Evolutionary conservation across 2,888 invertebrate species (phyloP).

Genomic region (Nomada flava): DNA sequence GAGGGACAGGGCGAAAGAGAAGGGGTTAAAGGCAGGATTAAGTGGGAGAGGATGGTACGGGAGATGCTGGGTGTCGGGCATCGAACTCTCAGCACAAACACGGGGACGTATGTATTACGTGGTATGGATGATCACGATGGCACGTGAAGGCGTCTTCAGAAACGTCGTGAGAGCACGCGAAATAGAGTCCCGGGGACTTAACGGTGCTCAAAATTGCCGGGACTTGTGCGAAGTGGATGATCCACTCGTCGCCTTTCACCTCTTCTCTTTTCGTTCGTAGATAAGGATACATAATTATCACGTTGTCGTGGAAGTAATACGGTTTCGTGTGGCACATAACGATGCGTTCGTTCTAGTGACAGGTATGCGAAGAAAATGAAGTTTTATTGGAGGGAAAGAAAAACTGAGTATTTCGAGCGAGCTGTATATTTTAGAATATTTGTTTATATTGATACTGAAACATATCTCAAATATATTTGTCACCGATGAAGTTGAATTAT

Average conservation of each 20-base stretch:
- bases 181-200: conserved; percentile 46
- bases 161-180: conserved; percentile 48
- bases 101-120: conserved; percentile 58
- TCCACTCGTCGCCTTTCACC: neutral
- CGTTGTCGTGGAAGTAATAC: too few relatives aligned
- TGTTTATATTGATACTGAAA: too few relatives aligned
- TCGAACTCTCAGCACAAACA: conserved; percentile 61
- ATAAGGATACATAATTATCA: too few relatives aligned
- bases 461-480: too few relatives aligned
- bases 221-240: conserved; percentile 13
- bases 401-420: neutral
- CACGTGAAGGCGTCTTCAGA: conserved; percentile 45
- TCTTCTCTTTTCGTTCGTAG: neutral
- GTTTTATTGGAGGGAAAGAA: too few relatives aligned
- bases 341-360: too few relatives aligned
- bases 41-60: conserved; percentile 25
- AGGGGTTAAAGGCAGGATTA: conserved; percentile 41
- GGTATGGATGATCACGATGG: conserved; percentile 48
- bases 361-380: too few relatives aligned
- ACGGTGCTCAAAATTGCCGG: conserved; percentile 55
- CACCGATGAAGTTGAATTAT: too few relatives aligned
- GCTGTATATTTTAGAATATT: too few relatives aligned
- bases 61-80: conserved; percentile 44
- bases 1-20: neutral
- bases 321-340: too few relatives aligned